Evolutionary conservation across 2,797 vertebrate species (phyloP), one percentile per base, ranked within the genome.

Genomic region (Gymnocypris eckloni): DNA sequence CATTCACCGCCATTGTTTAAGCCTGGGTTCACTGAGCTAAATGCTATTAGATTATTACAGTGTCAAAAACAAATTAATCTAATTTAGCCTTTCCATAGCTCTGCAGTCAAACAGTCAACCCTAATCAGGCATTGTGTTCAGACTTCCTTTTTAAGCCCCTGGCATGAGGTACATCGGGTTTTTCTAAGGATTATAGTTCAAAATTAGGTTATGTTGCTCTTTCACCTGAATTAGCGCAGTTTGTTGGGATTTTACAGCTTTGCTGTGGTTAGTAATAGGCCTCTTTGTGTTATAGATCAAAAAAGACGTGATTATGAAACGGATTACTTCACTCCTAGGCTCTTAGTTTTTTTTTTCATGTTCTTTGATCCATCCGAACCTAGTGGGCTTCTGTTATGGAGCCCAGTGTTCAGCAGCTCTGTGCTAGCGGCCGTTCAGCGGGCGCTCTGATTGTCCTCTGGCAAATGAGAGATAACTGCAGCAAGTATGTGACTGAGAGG

Each of bases 1-100:
- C 59, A 50, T 87, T 87, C 61, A 67, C 20, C 3, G 10, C 48
- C 50, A 71, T 81, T 86, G 86, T 88, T 86, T 83, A 75, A 87
- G 76, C 39, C 33, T 28, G 64, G 39, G 25, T 81, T 84, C 72
- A 45, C 83, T 45, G 78, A 88, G 82, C 85, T 88, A 86, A 90
- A 87, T 79, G 73, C 67, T 84, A 84, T 87, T 87, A 71, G 22
- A 69, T 88, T 90, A 81, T 83, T 88, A 86, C 80, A 67, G 76
- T 84, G 86, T 86, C 82, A 87, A 86, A 83, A 87, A 85, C 83
- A 87, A 86, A 90, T 85, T 72, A 85, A 82, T 87, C 86, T 89
- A 86, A 86, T 88, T 87, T 89, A 67, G 37, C 85, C 28, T 81
- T 81, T 83, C 48, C 48, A 45, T 73, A 79, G 72, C 11, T 67